Base-by-base conservation (phyloP, 2,797 vertebrate genomes). In the Emys orbicularis region DNA sequence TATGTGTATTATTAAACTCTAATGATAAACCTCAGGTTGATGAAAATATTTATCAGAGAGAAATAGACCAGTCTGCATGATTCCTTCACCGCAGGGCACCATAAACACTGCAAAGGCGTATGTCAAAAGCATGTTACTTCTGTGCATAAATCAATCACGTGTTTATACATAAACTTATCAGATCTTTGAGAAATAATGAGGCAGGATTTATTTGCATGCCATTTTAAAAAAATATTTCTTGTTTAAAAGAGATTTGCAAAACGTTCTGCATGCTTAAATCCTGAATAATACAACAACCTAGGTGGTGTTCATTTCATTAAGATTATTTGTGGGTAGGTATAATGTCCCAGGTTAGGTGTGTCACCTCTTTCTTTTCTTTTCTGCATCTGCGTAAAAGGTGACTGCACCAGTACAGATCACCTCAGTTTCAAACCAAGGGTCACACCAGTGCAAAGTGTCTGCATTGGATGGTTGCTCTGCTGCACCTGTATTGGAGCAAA, bases 391-490 rank as follows among this genome's bases (percentile, higher is more conserved):
- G 44, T 83, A 87, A 92, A 95, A 97, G 41, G 88, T 88, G 61
- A 57, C 61, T 90, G 91, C 90, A 80, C 56, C 85, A 37, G 13
- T 41, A 83, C 3, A 41, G 68, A 34, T 92, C 79, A 65, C 16
- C 8, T 65, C 34, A 56, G 56, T 93, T 95, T 89, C 76, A 93
- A 87, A 93, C 3, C 13, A 89, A 94, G 90, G 94, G 84, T 93
- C 95, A 92, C 83, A 77, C 29, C 83, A 94, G 83, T 29, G 12
- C 52, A 53, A 2, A 68, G 79, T 79, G 83, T 52, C 87, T 92
- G 88, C 90, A 94, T 85, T 83, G 94, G 68, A 92, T 88, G 83
- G 61, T 94, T 87, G 91, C 88, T 93, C 76, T 47, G 88, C 53
- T 84, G 87, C 68, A 84, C 88, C 81, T 85, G 9, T 61, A 61